These are phyloP conservation scores for Labeo catla DNA, from an alignment of 2,113 vertebrate genomes.

Conservation along the genomic window DNA sequence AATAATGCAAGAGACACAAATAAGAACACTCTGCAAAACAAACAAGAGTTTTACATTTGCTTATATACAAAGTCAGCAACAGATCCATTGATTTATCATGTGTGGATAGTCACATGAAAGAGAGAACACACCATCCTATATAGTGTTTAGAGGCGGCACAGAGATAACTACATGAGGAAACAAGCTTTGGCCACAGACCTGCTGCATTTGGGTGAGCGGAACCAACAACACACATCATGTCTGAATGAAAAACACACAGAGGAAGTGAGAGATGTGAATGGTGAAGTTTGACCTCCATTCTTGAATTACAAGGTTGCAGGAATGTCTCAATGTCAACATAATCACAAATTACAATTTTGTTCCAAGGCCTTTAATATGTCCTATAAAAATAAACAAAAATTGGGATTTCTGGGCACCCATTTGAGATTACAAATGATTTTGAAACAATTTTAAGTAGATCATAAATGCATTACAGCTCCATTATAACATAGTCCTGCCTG, in stretches of 20 bases:
- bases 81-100: constrained; percentile 66
- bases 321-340: background rate
- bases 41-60: constrained; percentile 53
- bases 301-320: background rate
- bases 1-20: constrained; percentile 63
- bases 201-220: constrained; percentile 4
- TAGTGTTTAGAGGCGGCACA: constrained; percentile 13
- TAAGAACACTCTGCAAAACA: constrained; percentile 67
- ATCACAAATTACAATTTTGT: background rate
- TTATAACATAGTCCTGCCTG: background rate
- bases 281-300: background rate
- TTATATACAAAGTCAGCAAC: constrained; percentile 76
- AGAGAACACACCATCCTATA: background rate
- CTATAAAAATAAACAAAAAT: background rate
- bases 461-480: background rate
- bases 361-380: background rate
- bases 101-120: constrained; percentile 55
- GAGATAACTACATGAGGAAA: background rate
- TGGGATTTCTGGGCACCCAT: background rate
- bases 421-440: background rate
- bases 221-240: background rate
- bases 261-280: background rate
- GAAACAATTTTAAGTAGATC: background rate
- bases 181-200: constrained; percentile 37
- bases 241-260: background rate